Conservation (phyloP, 2,888 invertebrate species). For the Cancer borealis region DNA sequence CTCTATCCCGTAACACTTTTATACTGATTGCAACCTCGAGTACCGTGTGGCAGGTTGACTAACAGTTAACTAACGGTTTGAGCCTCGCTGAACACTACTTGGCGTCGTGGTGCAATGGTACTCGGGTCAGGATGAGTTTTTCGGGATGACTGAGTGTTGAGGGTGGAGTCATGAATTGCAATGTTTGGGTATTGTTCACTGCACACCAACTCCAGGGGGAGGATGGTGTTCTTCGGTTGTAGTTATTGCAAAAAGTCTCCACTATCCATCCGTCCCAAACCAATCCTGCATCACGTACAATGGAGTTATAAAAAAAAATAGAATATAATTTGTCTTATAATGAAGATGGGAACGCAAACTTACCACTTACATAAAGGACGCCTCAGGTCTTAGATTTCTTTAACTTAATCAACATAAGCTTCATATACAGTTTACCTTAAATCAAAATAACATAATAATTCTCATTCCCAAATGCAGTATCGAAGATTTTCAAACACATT, state of each 20-base stretch:
- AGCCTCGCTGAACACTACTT: not conserved
- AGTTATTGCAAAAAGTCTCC: not conserved
- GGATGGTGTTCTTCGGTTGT: not conserved
- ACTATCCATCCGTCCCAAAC: not conserved
- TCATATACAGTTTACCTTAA: not conserved
- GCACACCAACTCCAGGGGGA: not conserved
- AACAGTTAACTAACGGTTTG: not conserved
- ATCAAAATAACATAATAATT: not conserved
- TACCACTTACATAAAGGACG: not conserved
- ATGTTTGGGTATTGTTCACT: slow-evolving; percentile 20
- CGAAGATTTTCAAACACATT: not conserved
- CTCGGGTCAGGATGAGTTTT: not conserved
- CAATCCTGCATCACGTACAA: not conserved
- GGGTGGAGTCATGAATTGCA: not conserved
- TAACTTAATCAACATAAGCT: not conserved
- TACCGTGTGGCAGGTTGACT: not conserved
- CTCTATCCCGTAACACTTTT: not conserved
- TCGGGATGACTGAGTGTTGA: slow-evolving; percentile 12
- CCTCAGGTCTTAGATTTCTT: not conserved
- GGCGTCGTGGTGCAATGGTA: not conserved
- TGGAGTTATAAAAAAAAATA: not conserved
- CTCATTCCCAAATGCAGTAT: not conserved
- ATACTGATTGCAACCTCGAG: not conserved
- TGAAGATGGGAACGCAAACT: not conserved
- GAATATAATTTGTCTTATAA: not conserved